Evolutionary conservation across 2,797 vertebrate genomes (phyloP), one percentile per base, ranked within the genome.

Genomic region (Trematocara caparti): DNA sequence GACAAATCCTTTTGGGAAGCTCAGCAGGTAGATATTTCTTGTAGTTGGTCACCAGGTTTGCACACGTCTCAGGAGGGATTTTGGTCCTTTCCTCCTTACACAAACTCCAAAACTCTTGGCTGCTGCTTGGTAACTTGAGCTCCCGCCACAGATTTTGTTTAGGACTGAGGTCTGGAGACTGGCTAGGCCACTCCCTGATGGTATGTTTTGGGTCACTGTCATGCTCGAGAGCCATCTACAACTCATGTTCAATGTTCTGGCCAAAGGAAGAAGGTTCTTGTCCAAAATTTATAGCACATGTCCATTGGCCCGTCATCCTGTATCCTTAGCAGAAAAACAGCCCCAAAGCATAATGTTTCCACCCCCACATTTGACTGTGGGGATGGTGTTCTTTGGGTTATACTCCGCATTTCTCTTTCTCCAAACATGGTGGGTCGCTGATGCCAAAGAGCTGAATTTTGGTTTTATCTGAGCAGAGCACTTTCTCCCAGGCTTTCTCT

Each of bases 341-440:
- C 27, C 27, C 4, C 27, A 55, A 55, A 55, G 27, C 1, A 0
- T 55, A 55, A 55, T 17, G 1, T 10, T 55, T 55, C 51, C 51
- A 55, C 14, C 27, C 4, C 27, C 51, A 55, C 51, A 17, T 6
- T 57, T 11, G 0, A 32, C 8, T 17, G 53, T 10, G 5, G 27
- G 53, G 53, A 0, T 32, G 8, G 53, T 57, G 53, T 57, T 57
- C 15, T 34, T 57, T 57, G 15, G 55, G 27, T 32, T 57, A 32
- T 32, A 10, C 14, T 32, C 30, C 0, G 1, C 5, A 59, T 59
- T 59, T 1, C 9, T 34, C 27, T 57, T 57, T n/a, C 55, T 2
- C 30, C 55, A 59, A 59, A 4, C 9, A 34, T 0, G 15, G 30
- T n/a, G 30, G 30, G 55, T 59, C 15, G 1, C 5, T 59, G 55